A percentile compares a stretch with the other conserved stretches of the same genome.
These are phyloP conservation scores for Pristionchus mayeri DNA, from an alignment of 2,888 invertebrate species.

Conservation along the genomic window DNA sequence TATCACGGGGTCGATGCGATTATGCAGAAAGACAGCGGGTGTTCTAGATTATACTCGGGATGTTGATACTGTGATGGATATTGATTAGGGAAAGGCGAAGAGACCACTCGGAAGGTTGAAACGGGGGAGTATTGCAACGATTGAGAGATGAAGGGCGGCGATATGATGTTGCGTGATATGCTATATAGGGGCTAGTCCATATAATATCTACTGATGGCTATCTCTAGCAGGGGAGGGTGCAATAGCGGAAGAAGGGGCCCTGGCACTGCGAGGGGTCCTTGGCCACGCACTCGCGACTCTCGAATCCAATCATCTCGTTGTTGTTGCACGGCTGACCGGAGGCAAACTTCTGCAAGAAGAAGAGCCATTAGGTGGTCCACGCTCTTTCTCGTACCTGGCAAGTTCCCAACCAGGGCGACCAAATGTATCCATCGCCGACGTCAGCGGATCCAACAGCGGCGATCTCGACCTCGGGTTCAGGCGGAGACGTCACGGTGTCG, in stretches of 20 bases:
- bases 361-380: neutral
- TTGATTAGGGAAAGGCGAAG: neutral
- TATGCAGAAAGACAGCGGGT: neutral
- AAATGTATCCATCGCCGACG: slow-evolving; percentile 60
- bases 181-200: neutral
- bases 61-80: slow-evolving; percentile 36
- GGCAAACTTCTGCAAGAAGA: slow-evolving; percentile 71
- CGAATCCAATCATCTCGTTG: slow-evolving; percentile 75
- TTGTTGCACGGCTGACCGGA: slow-evolving; percentile 74
- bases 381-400: slow-evolving; percentile 65
- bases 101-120: slow-evolving; percentile 29
- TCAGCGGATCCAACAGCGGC: neutral
- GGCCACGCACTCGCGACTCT: slow-evolving; percentile 75
- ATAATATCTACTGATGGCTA: neutral
- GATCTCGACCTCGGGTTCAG: slow-evolving; percentile 42
- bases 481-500: slow-evolving; percentile 38
- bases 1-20: neutral
- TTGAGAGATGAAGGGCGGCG: slow-evolving; percentile 21
- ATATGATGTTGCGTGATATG: neutral
- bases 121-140: slow-evolving; percentile 32
- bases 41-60: neutral
- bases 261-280: slow-evolving; percentile 73
- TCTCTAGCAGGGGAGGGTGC: slow-evolving; percentile 65
- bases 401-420: slow-evolving; percentile 72
- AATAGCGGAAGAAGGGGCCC: slow-evolving; percentile 76